phyloP scores from a whole-genome alignment of 2,797 vertebrate species.

The Lepilemur ruficaudatus region DNA sequence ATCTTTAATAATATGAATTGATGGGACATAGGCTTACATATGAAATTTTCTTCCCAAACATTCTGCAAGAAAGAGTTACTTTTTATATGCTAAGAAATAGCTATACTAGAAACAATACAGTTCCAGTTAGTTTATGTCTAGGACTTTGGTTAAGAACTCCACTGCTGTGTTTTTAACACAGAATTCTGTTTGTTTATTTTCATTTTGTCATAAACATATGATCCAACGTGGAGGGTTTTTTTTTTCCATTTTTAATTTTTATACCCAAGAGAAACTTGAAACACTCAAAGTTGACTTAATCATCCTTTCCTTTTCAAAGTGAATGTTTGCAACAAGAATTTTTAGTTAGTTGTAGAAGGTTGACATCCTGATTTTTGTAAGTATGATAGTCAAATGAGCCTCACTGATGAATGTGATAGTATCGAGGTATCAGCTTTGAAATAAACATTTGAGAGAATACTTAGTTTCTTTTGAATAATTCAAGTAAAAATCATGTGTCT shows the following conservation, averaged over 20 bases:
- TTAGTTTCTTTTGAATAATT: not conserved
- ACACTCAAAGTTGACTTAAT: not conserved
- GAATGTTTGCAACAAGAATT: not conserved
- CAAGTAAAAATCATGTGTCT: not conserved
- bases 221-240: not conserved
- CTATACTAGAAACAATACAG: not conserved
- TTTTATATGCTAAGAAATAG: not conserved
- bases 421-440: not conserved
- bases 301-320: not conserved
- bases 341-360: not conserved
- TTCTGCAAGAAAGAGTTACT: not conserved
- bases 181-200: conserved; percentile 1
- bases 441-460: not conserved
- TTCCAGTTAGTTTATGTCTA: not conserved
- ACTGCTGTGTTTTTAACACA: not conserved
- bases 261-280: not conserved
- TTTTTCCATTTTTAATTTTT: not conserved
- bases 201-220: not conserved
- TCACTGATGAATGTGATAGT: not conserved
- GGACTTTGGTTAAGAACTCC: not conserved
- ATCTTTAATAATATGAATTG: not conserved
- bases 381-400: not conserved
- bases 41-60: not conserved
- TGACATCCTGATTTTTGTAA: not conserved
- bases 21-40: not conserved